Conservation (phyloP, 2,797 vertebrate species). For the Rhinogobio ventralis region DNA sequence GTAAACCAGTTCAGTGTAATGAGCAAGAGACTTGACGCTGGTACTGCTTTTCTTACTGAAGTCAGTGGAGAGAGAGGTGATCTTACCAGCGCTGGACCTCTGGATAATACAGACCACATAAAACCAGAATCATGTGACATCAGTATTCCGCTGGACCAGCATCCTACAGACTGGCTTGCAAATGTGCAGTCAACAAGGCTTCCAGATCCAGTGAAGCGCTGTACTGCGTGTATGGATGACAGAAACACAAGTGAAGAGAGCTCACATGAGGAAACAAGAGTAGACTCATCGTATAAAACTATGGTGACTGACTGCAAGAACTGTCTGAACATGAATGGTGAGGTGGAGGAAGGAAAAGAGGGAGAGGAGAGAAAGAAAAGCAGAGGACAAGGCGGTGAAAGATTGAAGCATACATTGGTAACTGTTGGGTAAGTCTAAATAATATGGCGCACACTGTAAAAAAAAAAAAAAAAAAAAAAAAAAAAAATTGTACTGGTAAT, state of each 20-base stretch:
- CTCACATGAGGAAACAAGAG: neutral
- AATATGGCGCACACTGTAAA: neutral
- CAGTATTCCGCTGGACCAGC: neutral
- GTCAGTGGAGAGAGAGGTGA: slow-evolving; percentile 22
- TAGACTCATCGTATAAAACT: slow-evolving; percentile 9
- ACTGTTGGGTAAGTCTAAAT: slow-evolving; percentile 63
- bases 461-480: too few species aligned
- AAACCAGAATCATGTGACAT: slow-evolving; percentile 32
- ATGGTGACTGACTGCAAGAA: slow-evolving; percentile 28
- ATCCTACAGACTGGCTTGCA: neutral
- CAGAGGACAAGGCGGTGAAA: slow-evolving; percentile 30
- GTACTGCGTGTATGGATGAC: neutral
- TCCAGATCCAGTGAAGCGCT: neutral
- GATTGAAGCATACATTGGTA: slow-evolving; percentile 52
- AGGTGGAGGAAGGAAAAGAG: neutral
- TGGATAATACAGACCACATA: slow-evolving; percentile 21
- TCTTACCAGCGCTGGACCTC: neutral
- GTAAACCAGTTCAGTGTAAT: slow-evolving; percentile 58
- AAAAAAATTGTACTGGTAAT: too few species aligned
- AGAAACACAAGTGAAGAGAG: neutral
- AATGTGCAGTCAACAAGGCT: neutral
- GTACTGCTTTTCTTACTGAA: slow-evolving; percentile 42
- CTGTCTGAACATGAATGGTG: neutral
- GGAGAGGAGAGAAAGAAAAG: slow-evolving; percentile 11
- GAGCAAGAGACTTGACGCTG: slow-evolving; percentile 59